Evolutionary conservation across 2,888 invertebrate genomes (phyloP).

Genomic region (Tetragnatha montana): DNA sequence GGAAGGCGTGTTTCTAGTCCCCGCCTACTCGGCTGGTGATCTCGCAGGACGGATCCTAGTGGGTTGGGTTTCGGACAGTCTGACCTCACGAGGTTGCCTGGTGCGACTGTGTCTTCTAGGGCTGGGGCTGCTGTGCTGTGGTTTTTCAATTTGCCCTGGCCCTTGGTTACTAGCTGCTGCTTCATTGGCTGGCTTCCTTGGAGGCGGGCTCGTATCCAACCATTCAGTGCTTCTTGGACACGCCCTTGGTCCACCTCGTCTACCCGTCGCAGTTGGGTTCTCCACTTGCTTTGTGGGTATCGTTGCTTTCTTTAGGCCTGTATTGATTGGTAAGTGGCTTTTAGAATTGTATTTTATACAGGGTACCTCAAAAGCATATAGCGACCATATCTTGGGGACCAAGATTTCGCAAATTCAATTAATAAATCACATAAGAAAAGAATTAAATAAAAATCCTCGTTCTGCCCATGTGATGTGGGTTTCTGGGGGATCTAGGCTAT

Average conservation of each 20-base stretch:
- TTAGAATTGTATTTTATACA: background rate
- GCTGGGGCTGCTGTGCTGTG: slow-evolving; percentile 55
- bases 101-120: slow-evolving; percentile 59
- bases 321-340: slow-evolving; percentile 57
- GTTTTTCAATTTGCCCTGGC: slow-evolving; percentile 33
- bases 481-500: no score
- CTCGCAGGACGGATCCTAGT: slow-evolving; percentile 68
- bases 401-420: no score
- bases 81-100: slow-evolving; percentile 52
- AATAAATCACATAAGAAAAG: no score
- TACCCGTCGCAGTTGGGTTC: slow-evolving; percentile 65
- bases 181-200: slow-evolving; percentile 60
- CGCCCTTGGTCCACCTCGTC: slow-evolving; percentile 44
- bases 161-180: slow-evolving; percentile 32
- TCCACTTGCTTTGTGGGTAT: slow-evolving; percentile 49
- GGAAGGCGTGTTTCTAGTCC: slow-evolving; percentile 64
- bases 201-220: slow-evolving; percentile 70
- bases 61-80: slow-evolving; percentile 69
- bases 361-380: no score
- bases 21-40: slow-evolving; percentile 70
- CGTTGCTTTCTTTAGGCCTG: slow-evolving; percentile 43
- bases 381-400: no score
- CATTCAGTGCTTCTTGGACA: slow-evolving; percentile 69
- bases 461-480: no score
- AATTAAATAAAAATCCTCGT: no score